Base-by-base conservation (phyloP, 2,888 invertebrate species). In the Rhabditoides inermis region DNA sequence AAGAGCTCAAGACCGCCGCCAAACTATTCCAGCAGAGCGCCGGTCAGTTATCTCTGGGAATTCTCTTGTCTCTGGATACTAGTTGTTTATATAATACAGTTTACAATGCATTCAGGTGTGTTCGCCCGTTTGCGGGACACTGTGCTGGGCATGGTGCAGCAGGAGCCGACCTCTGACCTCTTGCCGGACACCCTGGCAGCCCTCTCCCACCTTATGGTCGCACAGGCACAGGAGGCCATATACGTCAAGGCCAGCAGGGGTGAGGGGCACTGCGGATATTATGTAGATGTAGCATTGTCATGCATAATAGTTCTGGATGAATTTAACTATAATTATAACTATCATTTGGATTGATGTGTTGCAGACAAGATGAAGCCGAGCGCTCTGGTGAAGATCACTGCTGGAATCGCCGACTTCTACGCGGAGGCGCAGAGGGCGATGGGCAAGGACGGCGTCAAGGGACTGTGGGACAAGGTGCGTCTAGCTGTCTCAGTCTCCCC, bases 221-320 rank as follows among this genome's bases (percentile, higher is more conserved):
- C 98, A 18, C 95, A 99, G 80, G 95, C 91, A 7, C 98, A 99
- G 80, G 98, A 98, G 81, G 87, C 90, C 63, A 88, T 95, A 78
- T 89, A 90, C 45, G 84, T 86, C 75, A 99, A 99, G 81, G 92
- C 94, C 39, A 77, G 77, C 22, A 75, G 76, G 63, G 80, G 81
- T 80, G 57, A 23, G 51, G 30, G 18, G 15, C 15, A 3, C 3
- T 20, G 26, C 18, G 27, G 22, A 27, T 28, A 10, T 5, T 28
- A 18, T 22, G 4, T 12, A 15, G 22, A 25, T 7, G 5, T 35
- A 26, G 5, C 20, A 1, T 2, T 6, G 27, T 27, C 7, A 12
- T n/a, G 7, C 7, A 26, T 45, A 26, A 12, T n/a, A 12, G 2
- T 0, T 22, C 4, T 20, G 39, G 15, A 22, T 4, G 10, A 5